phyloP scores from a whole-genome alignment of 2,888 invertebrate species.

The Melitaea athalia region DNA sequence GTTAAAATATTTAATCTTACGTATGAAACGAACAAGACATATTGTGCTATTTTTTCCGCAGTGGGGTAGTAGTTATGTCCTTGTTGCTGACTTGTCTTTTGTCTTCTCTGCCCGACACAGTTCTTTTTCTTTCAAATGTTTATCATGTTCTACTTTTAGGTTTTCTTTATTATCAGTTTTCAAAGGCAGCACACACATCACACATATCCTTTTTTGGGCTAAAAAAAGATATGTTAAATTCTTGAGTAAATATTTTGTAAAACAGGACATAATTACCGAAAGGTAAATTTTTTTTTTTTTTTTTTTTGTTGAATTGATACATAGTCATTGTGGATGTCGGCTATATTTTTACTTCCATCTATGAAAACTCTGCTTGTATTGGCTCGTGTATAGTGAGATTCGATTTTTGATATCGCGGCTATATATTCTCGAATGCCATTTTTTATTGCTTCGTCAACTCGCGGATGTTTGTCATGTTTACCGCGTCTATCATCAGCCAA shows the following conservation, averaged over 20 bases:
- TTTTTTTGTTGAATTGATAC: slow-evolving; percentile 17
- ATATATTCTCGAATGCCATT: slow-evolving; percentile 25
- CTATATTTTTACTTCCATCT: slow-evolving; percentile 22
- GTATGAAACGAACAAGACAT: not conserved
- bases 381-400: slow-evolving; percentile 34
- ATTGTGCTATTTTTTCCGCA: too few relatives aligned
- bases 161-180: slow-evolving; percentile 43
- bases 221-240: slow-evolving; percentile 39
- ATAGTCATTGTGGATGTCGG: slow-evolving; percentile 23
- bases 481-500: slow-evolving; percentile 3
- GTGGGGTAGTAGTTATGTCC: not conserved
- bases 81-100: slow-evolving; percentile 36
- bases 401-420: slow-evolving; percentile 28
- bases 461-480: not conserved
- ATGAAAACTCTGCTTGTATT: slow-evolving; percentile 12
- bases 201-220: slow-evolving; percentile 39
- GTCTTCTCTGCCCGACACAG: slow-evolving; percentile 41
- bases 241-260: slow-evolving; percentile 36
- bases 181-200: slow-evolving; percentile 36
- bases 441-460: slow-evolving; percentile 8
- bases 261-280: slow-evolving; percentile 28
- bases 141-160: slow-evolving; percentile 40
- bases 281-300: too few relatives aligned
- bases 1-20: slow-evolving; percentile 3
- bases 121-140: slow-evolving; percentile 40